A percentile compares a stretch with the other conserved stretches of the same genome.
Evolutionary conservation across 2,113 vertebrate genomes (phyloP).

Genomic region (Procavia capensis): DNA sequence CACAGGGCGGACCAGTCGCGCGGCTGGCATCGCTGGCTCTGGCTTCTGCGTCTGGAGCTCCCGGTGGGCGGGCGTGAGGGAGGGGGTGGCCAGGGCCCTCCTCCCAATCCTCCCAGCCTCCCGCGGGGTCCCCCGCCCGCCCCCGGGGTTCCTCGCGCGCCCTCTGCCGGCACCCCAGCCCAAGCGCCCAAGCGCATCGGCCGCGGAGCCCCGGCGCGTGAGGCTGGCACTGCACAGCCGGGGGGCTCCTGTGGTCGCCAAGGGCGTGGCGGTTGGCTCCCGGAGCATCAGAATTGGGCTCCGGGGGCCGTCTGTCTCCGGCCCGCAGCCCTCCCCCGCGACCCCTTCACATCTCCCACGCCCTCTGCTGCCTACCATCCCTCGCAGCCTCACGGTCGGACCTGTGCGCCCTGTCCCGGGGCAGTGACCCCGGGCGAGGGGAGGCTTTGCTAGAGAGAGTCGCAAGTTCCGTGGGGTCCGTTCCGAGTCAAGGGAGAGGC

Average conservation of each 20-base stretch:
- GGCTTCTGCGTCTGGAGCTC: neutral
- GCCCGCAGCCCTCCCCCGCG: neutral
- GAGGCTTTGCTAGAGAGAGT: slow-evolving; percentile 3
- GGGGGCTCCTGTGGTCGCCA: neutral
- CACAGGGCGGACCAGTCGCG: neutral
- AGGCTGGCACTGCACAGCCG: neutral
- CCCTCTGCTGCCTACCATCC: neutral
- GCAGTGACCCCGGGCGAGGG: neutral
- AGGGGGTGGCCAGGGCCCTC: slow-evolving; percentile 42
- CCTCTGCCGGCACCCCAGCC: slow-evolving; percentile 60
- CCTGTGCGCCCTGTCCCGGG: neutral
- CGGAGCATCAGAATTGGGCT: neutral
- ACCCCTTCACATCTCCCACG: neutral
- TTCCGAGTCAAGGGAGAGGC: neutral
- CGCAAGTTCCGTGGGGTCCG: neutral
- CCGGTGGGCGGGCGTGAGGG: neutral
- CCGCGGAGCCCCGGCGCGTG: neutral
- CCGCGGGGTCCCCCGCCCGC: slow-evolving; percentile 21
- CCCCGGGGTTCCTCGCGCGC: slow-evolving; percentile 37
- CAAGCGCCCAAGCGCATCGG: neutral
- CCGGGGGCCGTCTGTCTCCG: neutral
- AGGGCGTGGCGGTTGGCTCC: slow-evolving; percentile 15
- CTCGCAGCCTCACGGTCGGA: neutral
- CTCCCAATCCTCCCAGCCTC: slow-evolving; percentile 62
- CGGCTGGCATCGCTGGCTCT: slow-evolving; percentile 5